phyloP scores from a whole-genome alignment of 2,797 vertebrate genomes.

The Cuculus canorus region DNA sequence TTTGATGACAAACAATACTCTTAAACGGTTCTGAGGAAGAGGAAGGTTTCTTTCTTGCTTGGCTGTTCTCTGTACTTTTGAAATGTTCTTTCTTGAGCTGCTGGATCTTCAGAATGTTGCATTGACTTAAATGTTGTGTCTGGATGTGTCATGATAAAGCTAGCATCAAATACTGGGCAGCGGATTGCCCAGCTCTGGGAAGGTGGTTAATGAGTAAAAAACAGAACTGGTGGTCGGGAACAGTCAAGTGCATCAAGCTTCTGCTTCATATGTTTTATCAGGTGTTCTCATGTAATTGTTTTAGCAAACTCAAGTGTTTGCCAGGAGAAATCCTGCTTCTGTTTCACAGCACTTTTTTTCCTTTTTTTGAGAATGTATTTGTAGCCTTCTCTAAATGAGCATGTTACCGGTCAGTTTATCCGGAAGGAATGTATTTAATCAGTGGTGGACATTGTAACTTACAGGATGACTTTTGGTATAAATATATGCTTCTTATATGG shows the following conservation, averaged over 20 bases:
- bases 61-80: background rate
- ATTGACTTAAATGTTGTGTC: background rate
- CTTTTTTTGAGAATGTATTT: background rate
- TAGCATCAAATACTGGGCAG: background rate
- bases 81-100: background rate
- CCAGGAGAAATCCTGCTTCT: background rate
- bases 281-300: background rate
- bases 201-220: background rate
- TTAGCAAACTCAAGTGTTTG: background rate
- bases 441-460: background rate
- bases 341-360: constrained; percentile 19
- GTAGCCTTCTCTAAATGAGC: background rate
- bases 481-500: background rate
- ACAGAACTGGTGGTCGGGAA: background rate
- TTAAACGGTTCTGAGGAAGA: background rate
- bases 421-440: constrained; percentile 29
- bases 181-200: background rate
- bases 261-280: background rate
- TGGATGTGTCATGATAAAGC: background rate
- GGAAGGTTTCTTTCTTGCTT: background rate
- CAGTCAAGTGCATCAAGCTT: background rate
- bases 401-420: background rate
- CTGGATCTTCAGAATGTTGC: background rate
- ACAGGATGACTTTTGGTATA: background rate
- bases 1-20: background rate